phyloP scores from a whole-genome alignment of 2,113 vertebrate genomes.

The Ammodytes marinus region DNA sequence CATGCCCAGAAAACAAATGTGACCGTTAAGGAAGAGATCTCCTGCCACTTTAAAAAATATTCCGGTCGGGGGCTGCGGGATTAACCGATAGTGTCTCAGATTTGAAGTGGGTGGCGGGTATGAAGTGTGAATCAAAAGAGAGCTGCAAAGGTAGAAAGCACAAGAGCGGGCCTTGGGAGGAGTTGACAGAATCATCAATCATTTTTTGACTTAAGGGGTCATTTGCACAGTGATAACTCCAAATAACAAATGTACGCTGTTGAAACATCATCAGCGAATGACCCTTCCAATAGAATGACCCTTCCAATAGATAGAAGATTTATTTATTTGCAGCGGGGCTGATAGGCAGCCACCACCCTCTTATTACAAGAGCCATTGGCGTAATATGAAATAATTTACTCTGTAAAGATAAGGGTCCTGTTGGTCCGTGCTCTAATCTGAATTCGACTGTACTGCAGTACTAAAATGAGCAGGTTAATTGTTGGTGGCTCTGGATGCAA shows the following conservation, averaged over 20 bases:
- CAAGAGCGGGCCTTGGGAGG: constrained; percentile 29
- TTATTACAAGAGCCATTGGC: constrained; percentile 11
- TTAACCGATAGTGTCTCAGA: constrained; percentile 42
- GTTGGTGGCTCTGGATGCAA: constrained; percentile 39
- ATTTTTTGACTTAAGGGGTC: constrained; percentile 54
- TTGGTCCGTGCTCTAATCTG: constrained; percentile 28
- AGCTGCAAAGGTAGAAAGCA: constrained; percentile 37
- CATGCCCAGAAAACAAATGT: constrained; percentile 69
- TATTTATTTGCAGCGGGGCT: constrained; percentile 36
- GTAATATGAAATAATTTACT: constrained; percentile 38
- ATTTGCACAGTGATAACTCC: constrained; percentile 58
- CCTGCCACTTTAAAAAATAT: constrained; percentile 24
- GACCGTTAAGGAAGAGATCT: constrained; percentile 2
- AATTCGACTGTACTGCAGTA: constrained; percentile 12
- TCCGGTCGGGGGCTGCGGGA: constrained; percentile 23
- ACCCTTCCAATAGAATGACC: constrained; percentile 31
- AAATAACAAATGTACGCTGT: constrained; percentile 33
- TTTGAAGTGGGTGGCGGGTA: constrained; percentile 35
- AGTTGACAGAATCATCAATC: constrained; percentile 61
- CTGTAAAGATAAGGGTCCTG: constrained; percentile 9
- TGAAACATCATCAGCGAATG: constrained; percentile 49
- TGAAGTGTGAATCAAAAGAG: constrained; percentile 44
- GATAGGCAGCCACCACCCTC: constrained; percentile 18
- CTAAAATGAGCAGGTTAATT: constrained; percentile 45
- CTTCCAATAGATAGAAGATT: constrained; percentile 42